Conservation (phyloP, 2,113 vertebrate species). For the Reinhardtius hippoglossoides region DNA sequence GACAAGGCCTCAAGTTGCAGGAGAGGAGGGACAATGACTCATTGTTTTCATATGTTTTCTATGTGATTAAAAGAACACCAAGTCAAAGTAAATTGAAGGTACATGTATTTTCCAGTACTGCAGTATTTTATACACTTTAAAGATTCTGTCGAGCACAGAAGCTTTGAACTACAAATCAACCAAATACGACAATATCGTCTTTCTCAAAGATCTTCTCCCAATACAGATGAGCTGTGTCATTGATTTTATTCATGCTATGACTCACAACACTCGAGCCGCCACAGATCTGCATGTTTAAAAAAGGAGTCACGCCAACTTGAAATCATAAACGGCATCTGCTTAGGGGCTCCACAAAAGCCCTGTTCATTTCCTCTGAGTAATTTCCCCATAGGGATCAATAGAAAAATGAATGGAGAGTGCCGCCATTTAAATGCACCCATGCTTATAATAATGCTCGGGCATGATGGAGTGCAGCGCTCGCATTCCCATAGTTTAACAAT, state of each 20-base stretch:
- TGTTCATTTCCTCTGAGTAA: constrained; percentile 38
- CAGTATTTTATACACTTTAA: neutral
- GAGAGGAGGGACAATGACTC: constrained; percentile 18
- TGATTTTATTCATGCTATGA: neutral
- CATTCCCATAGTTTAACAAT: neutral
- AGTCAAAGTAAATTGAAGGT: neutral
- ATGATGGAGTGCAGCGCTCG: neutral
- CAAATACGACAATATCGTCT: neutral
- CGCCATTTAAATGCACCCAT: constrained; percentile 44
- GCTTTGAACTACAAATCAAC: neutral
- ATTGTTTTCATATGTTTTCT: constrained; percentile 35
- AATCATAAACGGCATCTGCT: constrained; percentile 29
- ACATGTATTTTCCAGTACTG: neutral
- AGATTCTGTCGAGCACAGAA: neutral
- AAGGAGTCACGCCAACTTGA: neutral
- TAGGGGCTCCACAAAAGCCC: constrained; percentile 9
- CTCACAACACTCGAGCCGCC: neutral
- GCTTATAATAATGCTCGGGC: constrained; percentile 34
- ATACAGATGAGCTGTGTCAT: neutral
- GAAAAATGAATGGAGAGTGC: constrained; percentile 43
- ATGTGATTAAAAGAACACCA: constrained; percentile 8
- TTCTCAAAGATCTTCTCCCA: neutral
- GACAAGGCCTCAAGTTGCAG: constrained; percentile 24
- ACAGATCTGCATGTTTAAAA: neutral
- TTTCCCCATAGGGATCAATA: constrained; percentile 47